Evolutionary conservation across 35 echinoderm and acorn worm genomes (phyloP).

Genomic region (Patiria miniata): DNA sequence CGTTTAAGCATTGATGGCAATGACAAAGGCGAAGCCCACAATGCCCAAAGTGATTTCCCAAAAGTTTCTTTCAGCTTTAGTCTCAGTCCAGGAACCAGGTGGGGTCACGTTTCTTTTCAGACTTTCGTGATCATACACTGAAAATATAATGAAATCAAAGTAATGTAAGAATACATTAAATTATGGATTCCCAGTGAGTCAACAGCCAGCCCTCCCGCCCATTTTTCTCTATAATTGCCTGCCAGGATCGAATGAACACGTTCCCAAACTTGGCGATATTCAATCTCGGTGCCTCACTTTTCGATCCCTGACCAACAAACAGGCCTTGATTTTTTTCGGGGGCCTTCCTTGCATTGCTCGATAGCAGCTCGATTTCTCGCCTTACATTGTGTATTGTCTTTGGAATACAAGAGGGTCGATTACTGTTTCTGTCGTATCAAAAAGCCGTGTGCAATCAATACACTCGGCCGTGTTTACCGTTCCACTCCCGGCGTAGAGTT

Average conservation of each 20-base stretch:
- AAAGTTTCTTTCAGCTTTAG: too few species aligned
- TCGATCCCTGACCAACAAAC: slow-evolving; percentile 10
- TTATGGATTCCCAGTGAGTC: too few species aligned
- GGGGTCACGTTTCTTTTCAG: too few species aligned
- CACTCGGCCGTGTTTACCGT: slow-evolving; percentile 29
- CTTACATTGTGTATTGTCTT: slow-evolving; percentile 34
- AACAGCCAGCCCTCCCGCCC: too few species aligned
- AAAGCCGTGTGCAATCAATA: slow-evolving; percentile 21
- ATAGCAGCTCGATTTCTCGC: background rate
- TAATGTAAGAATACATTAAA: too few species aligned
- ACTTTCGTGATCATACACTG: too few species aligned
- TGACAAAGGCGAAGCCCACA: too few species aligned
- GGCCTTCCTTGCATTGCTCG: background rate
- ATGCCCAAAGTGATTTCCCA: too few species aligned
- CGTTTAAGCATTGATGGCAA: too few species aligned
- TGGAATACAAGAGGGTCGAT: slow-evolving; percentile 23
- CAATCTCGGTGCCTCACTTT: slow-evolving; percentile 12
- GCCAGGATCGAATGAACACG: background rate
- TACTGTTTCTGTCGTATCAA: slow-evolving; percentile 33
- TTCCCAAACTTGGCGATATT: slow-evolving; percentile 10
- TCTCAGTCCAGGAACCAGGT: too few species aligned
- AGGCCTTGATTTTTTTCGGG: background rate
- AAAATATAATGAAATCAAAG: too few species aligned
- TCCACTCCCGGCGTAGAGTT: slow-evolving; percentile 26
- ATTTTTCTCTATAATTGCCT: too few species aligned